phyloP scores from a whole-genome alignment of 1,140 invertebrate genomes.

The Rhyzopertha dominica region DNA sequence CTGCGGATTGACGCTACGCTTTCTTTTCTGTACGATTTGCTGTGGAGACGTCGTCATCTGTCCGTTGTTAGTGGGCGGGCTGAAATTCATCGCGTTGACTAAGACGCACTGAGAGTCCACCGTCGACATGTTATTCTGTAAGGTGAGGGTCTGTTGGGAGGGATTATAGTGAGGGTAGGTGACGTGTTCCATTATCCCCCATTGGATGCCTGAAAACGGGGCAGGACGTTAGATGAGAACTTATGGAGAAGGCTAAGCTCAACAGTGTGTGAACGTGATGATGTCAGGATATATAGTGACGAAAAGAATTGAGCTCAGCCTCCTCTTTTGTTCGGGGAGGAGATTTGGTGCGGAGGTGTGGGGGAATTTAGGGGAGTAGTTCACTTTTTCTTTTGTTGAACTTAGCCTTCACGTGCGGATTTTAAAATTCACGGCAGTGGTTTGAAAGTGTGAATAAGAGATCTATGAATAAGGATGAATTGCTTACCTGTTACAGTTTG shows the following conservation, averaged over 20 bases:
- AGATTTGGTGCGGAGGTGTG: constrained; percentile 1
- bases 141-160: no score
- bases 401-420: no score
- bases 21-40: constrained; percentile 49
- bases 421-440: no score
- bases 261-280: constrained; percentile 40
- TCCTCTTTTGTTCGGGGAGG: constrained; percentile 26
- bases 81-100: no score
- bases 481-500: constrained; percentile 31
- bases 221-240: constrained; percentile 14
- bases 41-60: constrained; percentile 34
- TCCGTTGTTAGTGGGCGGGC: constrained; percentile 4
- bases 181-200: constrained; percentile 64
- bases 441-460: no score
- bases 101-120: background rate
- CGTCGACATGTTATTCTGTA: no score
- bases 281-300: background rate
- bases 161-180: constrained; percentile 57
- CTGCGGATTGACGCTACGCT: constrained; percentile 64
- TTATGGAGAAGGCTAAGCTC: constrained; percentile 37
- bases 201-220: constrained; percentile 61
- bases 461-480: no score
- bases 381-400: no score
- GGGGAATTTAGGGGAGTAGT: constrained; percentile 7
- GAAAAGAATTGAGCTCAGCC: constrained; percentile 37